phyloP scores from a whole-genome alignment of 1,140 invertebrate species.

The Pissodes strobi region DNA sequence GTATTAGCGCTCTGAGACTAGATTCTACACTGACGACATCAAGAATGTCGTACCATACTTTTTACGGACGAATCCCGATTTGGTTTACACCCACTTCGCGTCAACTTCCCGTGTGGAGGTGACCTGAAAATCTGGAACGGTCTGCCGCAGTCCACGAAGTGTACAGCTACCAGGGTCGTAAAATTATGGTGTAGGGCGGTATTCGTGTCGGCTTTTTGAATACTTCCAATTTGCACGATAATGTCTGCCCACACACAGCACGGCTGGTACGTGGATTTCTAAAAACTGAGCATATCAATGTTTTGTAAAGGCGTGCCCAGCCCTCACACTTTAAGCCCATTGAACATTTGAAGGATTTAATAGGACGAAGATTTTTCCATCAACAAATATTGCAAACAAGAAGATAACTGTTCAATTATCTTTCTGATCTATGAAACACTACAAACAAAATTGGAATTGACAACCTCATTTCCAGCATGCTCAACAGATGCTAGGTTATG shows the following conservation, averaged over 20 bases:
- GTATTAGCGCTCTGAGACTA: not conserved
- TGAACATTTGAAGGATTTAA: not conserved
- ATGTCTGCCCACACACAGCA: not conserved
- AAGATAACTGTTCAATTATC: not conserved
- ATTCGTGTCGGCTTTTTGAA: not conserved
- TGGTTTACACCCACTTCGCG: not conserved
- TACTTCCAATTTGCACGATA: not conserved
- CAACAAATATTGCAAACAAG: not conserved
- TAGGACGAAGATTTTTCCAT: not conserved
- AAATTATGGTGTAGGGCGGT: not conserved
- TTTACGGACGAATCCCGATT: conserved; percentile 1
- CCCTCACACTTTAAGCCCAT: not conserved
- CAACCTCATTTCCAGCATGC: conserved; percentile 3
- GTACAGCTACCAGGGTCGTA: not conserved
- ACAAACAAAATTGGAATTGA: not conserved
- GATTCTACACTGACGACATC: not conserved
- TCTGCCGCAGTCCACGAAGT: not conserved
- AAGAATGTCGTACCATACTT: not conserved
- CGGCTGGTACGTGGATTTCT: not conserved
- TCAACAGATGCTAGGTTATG: not conserved
- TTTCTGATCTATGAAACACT: not conserved
- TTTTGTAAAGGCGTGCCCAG: not conserved
- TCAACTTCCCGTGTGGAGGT: not conserved
- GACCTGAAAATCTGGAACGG: not conserved
- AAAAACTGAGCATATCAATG: not conserved